Base-by-base conservation (phyloP, 2,888 invertebrate species). In the Reticulitermes lucifugus region DNA sequence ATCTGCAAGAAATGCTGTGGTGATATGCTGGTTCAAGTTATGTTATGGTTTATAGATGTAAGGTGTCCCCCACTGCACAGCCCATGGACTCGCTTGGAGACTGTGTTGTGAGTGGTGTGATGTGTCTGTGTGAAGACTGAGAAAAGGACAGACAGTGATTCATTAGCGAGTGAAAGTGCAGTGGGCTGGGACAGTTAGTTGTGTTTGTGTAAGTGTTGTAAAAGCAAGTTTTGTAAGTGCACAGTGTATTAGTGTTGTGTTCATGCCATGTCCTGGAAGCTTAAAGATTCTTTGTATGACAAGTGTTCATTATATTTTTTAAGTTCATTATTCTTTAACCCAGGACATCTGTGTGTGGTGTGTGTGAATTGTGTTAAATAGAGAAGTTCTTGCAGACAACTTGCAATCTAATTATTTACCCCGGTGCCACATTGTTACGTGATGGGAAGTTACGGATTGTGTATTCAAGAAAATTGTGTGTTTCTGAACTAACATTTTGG, bases 341-440 rank as follows among this genome's bases (percentile, higher is more conserved):
- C 87, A 83, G 86, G 84, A 83, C 84, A 87, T 79, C 25, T 79
- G 65, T 65, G 65, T 85, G 85, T 59, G 79, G 84, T 84, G 84
- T 86, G 82, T 86, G 86, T 84, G 86, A 85, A 86, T 83, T 86
- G 86, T 86, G 86, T 84, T 73, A 81, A 86, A 87, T 87, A 87
- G 86, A 87, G 85, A 86, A 83, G 86, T 87, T 86, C 86, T 87
- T 87, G 86, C 86, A 83, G 87, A 86, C 82, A 60, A 86, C 71
- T 83, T 79, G 55, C 51, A 51, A 73, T 81, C 70, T 85, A 73
- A 79, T 81, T 81, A 85, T 81, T 85, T 82, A 82, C 80, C 85
- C 85, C 82, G 82, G 85, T 85, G 85, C 75, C 84, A 79, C 51
- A 55, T 43, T 29, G 65, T 41, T 84, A 29, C 29, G 83, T 77